phyloP scores from a whole-genome alignment of 2,888 invertebrate genomes.

The Cinara cedri region DNA sequence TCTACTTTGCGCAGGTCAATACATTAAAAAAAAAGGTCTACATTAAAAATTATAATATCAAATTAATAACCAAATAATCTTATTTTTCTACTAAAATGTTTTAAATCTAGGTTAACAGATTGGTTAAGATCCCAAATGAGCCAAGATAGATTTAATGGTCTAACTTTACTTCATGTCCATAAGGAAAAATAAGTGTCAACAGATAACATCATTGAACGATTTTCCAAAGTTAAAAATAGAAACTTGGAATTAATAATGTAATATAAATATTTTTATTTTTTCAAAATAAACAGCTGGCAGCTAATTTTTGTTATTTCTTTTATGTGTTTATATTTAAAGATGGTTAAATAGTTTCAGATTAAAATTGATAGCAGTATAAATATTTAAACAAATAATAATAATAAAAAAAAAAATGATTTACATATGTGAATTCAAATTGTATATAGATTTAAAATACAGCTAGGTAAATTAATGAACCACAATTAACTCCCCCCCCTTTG shows the following conservation, averaged over 20 bases:
- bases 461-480: background rate
- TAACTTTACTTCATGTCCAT: background rate
- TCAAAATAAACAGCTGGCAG: too few species aligned
- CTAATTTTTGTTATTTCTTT: background rate
- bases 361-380: background rate
- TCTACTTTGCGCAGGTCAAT: constrained; percentile 20
- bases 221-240: constrained; percentile 20
- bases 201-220: constrained; percentile 4
- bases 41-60: constrained; percentile 15
- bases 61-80: constrained; percentile 24
- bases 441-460: background rate
- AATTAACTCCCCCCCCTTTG: background rate
- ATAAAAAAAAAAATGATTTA: background rate
- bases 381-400: background rate
- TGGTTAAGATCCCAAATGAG: background rate
- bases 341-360: background rate
- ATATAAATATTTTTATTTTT: background rate
- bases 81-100: constrained; percentile 5
- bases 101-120: constrained; percentile 1
- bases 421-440: background rate
- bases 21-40: too few species aligned
- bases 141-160: background rate
- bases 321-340: too few species aligned
- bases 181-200: background rate
- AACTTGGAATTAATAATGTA: background rate